Evolutionary conservation across 1,140 invertebrate species (phyloP), one percentile per base, ranked within the genome.

Genomic region (Eubasilissa regina): DNA sequence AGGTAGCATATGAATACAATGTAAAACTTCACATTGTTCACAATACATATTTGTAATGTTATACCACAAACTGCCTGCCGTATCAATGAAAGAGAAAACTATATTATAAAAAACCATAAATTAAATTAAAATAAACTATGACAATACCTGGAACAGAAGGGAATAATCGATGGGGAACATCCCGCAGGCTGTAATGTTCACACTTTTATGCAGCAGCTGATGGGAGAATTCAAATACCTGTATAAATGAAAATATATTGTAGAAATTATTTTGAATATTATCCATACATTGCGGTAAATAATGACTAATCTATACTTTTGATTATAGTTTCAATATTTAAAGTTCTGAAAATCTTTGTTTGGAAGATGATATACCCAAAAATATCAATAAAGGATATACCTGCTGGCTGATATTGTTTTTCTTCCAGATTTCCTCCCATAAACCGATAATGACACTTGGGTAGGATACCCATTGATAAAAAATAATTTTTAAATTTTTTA

Each of bases 181-280:
- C 53, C 84, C 85, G 66, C 84, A 85, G 56, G 84, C 84, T 48
- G 81, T 83, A 56, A 86, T 84, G 64, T 83, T 80, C 21, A 86
- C 58, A 53, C 84, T 81, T 25, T 84, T 84, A 76, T 86, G 85
- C 60, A 85, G 80, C 82, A 85, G 78, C 80, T 85, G 85, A 15
- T 85, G 53, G 6, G 85, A 86, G 73, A 85, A 85, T 44, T 85
- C 81, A 75, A 85, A 79, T 45, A 85, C 81, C 85, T 86, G 75
- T 53, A 85, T 85, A 77, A 60, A 51, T n/a, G n/a, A n/a, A n/a
- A n/a, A n/a, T n/a, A n/a, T n/a, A n/a, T n/a, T n/a, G n/a, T n/a
- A n/a, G n/a, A 13, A 51, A 51, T 35, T 13, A 1, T 51, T 51
- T 51, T 13, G n/a, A 13, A 51, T 51, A 15, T 13, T 3, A 3